A percentile compares a stretch with the other conserved stretches of the same genome.
Evolutionary conservation across 2,888 invertebrate genomes (phyloP).

Genomic region (Megamerina dolium): DNA sequence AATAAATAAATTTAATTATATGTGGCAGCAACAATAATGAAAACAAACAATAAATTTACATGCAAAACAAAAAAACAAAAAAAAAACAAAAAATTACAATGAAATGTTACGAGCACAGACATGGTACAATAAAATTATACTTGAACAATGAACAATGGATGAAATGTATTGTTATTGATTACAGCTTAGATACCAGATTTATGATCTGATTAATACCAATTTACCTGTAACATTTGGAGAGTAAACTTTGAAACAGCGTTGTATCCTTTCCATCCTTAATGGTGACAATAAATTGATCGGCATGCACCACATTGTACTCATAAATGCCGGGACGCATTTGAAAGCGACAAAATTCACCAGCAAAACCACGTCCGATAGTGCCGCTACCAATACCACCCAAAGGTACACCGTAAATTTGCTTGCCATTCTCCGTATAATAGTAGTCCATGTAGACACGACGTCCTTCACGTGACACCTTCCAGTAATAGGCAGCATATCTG

Average conservation of each 20-base stretch:
- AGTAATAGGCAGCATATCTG: constrained; percentile 69
- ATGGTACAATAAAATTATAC: too few species aligned
- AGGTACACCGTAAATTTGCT: constrained; percentile 85
- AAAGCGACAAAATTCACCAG: constrained; percentile 89
- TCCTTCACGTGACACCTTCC: constrained; percentile 58
- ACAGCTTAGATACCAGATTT: too few species aligned
- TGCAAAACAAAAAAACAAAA: too few species aligned
- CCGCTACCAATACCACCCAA: constrained; percentile 72
- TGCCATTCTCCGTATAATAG: constrained; percentile 61
- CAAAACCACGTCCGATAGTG: constrained; percentile 80
- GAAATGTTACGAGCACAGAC: too few species aligned
- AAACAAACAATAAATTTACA: too few species aligned
- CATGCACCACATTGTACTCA: constrained; percentile 74
- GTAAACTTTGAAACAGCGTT: constrained; percentile 71
- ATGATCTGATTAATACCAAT: too few species aligned
- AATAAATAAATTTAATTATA: too few species aligned
- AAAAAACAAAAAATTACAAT: too few species aligned
- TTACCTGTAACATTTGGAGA: constrained; percentile 70
- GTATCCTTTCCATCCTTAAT: constrained; percentile 63
- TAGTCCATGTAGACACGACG: constrained; percentile 76
- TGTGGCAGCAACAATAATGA: too few species aligned
- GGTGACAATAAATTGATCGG: constrained; percentile 87
- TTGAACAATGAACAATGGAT: too few species aligned
- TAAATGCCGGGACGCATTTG: constrained; percentile 85
- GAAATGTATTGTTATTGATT: too few species aligned